Evolutionary conservation across 2,797 vertebrate species (phyloP).

Genomic region (Premnoplex brunnescens): DNA sequence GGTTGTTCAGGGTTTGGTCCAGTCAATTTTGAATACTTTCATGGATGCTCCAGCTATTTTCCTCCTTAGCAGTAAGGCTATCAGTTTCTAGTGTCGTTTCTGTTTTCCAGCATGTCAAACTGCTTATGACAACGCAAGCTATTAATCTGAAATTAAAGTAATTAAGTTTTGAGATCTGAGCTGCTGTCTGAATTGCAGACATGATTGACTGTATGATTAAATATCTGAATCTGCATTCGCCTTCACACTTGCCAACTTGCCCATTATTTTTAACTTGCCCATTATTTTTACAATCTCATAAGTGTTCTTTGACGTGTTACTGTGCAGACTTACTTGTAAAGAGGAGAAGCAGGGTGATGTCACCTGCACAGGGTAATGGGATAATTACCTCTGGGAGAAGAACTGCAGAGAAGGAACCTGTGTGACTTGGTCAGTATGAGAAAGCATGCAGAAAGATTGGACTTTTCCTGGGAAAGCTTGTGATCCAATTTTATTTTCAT

Average conservation of each 20-base stretch:
- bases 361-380: not conserved
- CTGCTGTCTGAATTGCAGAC: conserved; percentile 66
- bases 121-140: conserved; percentile 7
- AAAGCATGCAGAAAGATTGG: not conserved
- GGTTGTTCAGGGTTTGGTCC: not conserved
- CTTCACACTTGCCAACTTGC: conserved; percentile 39
- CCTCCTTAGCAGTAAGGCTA: not conserved
- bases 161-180: conserved; percentile 64
- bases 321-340: not conserved
- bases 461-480: not conserved
- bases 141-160: conserved; percentile 68
- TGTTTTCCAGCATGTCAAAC: not conserved
- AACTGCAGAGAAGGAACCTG: not conserved
- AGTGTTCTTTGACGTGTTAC: not conserved
- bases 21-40: not conserved
- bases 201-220: conserved; percentile 69
- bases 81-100: not conserved
- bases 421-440: not conserved
- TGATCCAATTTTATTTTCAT: not conserved
- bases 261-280: not conserved
- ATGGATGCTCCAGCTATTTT: not conserved
- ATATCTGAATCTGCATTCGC: conserved; percentile 39
- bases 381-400: not conserved
- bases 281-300: not conserved
- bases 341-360: not conserved